Percentiles rank a stretch among this genome's conserved stretches.
phyloP scores from a whole-genome alignment of 1,140 invertebrate genomes.

The Drosophila albomicans region DNA sequence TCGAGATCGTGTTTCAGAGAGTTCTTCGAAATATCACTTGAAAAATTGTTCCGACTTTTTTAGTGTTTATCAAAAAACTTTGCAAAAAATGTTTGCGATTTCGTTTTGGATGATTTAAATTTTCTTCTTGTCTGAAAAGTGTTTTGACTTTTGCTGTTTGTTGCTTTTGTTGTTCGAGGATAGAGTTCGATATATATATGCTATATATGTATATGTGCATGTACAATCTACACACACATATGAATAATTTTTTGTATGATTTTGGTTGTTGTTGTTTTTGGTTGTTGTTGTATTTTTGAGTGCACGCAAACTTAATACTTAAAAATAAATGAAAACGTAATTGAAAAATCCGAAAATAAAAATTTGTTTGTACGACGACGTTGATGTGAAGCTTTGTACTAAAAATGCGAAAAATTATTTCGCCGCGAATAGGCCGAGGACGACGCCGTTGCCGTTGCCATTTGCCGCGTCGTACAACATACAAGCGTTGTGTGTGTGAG shows the following conservation, averaged over 20 bases:
- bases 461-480: no score
- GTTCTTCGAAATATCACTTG: slow-evolving; percentile 58
- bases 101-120: slow-evolving; percentile 19
- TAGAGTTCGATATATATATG: slow-evolving; percentile 45
- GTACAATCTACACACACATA: slow-evolving; percentile 48
- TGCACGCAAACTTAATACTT: slow-evolving; percentile 83
- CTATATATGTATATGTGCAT: slow-evolving; percentile 30
- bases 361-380: slow-evolving; percentile 85
- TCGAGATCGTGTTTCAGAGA: slow-evolving; percentile 65
- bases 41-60: slow-evolving; percentile 52
- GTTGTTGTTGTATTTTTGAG: slow-evolving; percentile 68
- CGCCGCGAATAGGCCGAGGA: slow-evolving; percentile 84
- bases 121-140: slow-evolving; percentile 52
- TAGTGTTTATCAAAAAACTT: slow-evolving; percentile 25
- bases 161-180: slow-evolving; percentile 47
- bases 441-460: slow-evolving; percentile 50
- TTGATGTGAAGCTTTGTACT: slow-evolving; percentile 85
- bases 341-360: slow-evolving; percentile 85
- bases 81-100: slow-evolving; percentile 57
- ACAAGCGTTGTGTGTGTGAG: slow-evolving; percentile 13
- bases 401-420: slow-evolving; percentile 85
- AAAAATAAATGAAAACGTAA: slow-evolving; percentile 84
- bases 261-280: slow-evolving; percentile 54
- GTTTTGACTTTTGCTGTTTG: slow-evolving; percentile 45
- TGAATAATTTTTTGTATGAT: slow-evolving; percentile 68